phyloP scores from a whole-genome alignment of 2,113 vertebrate species.

The Saguinus imperator region DNA sequence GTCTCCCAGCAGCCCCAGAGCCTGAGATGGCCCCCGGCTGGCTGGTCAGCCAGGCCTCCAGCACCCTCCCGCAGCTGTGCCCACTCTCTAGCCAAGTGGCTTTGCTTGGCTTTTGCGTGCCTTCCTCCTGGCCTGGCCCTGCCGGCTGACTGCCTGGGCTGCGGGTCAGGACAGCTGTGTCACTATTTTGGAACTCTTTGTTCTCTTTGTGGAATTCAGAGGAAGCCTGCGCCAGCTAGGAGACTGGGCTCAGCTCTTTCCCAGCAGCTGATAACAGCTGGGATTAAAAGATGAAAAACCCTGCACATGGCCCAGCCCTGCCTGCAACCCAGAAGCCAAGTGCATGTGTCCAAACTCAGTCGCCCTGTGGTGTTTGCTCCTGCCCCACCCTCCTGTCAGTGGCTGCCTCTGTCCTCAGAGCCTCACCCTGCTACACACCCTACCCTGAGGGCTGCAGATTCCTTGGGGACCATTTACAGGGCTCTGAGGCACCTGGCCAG shows the following conservation, averaged over 20 bases:
- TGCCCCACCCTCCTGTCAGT: neutral
- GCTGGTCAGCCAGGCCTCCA: neutral
- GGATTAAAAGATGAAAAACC: slow-evolving; percentile 54
- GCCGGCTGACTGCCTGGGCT: neutral
- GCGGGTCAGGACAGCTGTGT: slow-evolving; percentile 47
- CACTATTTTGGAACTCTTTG: slow-evolving; percentile 53
- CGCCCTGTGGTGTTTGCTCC: neutral
- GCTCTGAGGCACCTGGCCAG: neutral
- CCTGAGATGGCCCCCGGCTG: neutral
- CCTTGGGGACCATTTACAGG: rapidly evolving
- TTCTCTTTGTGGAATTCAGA: slow-evolving; percentile 59
- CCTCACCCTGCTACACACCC: neutral
- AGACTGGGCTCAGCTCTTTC: slow-evolving; percentile 15
- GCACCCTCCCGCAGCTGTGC: neutral
- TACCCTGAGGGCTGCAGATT: neutral
- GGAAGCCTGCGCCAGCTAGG: slow-evolving; percentile 37
- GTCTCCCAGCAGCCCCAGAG: neutral
- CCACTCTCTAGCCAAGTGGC: neutral
- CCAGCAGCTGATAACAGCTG: slow-evolving; percentile 58
- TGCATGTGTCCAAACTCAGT: neutral
- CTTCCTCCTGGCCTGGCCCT: neutral
- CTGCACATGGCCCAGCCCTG: neutral
- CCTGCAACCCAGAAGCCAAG: neutral
- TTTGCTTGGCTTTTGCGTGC: neutral
- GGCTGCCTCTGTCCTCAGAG: neutral